Evolutionary conservation across 1,140 invertebrate species (phyloP).

Genomic region (Diuraphis noxia): DNA sequence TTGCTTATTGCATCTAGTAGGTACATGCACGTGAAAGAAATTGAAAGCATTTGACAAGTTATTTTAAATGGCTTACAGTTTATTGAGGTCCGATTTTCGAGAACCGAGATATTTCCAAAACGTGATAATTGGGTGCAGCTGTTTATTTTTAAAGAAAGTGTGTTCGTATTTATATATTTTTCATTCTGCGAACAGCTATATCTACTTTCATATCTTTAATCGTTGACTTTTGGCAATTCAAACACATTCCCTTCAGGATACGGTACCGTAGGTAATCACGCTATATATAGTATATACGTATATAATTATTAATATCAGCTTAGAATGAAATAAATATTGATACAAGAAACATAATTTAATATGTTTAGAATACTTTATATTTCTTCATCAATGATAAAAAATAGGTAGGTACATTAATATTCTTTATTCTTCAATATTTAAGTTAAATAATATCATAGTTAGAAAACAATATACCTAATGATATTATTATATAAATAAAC

Average conservation of each 20-base stretch:
- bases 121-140: background rate
- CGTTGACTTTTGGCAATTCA: background rate
- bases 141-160: background rate
- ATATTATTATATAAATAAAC: background rate
- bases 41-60: constrained; percentile 20
- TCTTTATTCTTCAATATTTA: background rate
- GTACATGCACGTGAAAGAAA: background rate
- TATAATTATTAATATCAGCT: background rate
- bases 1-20: background rate
- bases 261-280: background rate
- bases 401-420: no score
- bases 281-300: background rate
- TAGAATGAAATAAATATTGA: background rate
- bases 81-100: constrained; percentile 11
- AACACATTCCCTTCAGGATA: background rate
- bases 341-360: background rate
- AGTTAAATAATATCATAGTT: background rate
- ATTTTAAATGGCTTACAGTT: background rate
- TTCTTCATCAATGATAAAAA: background rate
- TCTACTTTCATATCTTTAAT: background rate
- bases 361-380: background rate
- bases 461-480: background rate
- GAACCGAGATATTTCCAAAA: constrained; percentile 5
- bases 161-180: background rate
- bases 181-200: background rate